A percentile compares a stretch with the other conserved stretches of the same genome.
phyloP scores from a whole-genome alignment of 1,140 invertebrate species.

The Neodiprion lecontei region DNA sequence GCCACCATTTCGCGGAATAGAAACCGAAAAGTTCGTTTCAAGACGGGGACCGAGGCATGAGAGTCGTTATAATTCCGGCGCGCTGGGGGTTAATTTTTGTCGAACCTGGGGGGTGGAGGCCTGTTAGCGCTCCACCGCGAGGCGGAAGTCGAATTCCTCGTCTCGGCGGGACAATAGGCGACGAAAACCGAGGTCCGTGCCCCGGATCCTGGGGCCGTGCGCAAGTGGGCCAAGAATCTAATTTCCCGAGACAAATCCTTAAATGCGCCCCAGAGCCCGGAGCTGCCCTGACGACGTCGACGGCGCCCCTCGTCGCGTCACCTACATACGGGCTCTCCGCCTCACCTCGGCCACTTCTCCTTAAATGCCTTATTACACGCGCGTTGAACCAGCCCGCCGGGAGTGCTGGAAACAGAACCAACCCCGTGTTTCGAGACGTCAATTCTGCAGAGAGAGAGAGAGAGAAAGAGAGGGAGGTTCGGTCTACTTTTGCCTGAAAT shows the following conservation, averaged over 20 bases:
- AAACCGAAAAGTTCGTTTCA: no score
- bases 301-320: conserved; percentile 1
- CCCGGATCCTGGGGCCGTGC: conserved; percentile 27
- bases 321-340: conserved; percentile 1
- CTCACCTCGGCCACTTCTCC: conserved; percentile 8
- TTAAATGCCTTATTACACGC: conserved; percentile 27
- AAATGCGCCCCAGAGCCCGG: conserved; percentile 54
- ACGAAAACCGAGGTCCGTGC: not conserved
- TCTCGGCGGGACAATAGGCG: conserved; percentile 48
- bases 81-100: not conserved
- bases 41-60: not conserved
- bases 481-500: not conserved
- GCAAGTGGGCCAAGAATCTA: conserved; percentile 60
- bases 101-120: conserved; percentile 44
- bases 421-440: not conserved
- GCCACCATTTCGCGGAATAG: no score
- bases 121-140: conserved; percentile 50
- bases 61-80: not conserved
- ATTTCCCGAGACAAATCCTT: conserved; percentile 62
- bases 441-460: not conserved
- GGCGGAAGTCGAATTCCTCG: conserved; percentile 55
- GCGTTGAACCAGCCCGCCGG: conserved; percentile 8
- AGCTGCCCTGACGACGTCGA: conserved; percentile 27
- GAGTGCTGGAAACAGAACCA: not conserved
- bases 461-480: not conserved